Conservation (phyloP, 2,888 invertebrate genomes). For the Nemoura dubitans region DNA sequence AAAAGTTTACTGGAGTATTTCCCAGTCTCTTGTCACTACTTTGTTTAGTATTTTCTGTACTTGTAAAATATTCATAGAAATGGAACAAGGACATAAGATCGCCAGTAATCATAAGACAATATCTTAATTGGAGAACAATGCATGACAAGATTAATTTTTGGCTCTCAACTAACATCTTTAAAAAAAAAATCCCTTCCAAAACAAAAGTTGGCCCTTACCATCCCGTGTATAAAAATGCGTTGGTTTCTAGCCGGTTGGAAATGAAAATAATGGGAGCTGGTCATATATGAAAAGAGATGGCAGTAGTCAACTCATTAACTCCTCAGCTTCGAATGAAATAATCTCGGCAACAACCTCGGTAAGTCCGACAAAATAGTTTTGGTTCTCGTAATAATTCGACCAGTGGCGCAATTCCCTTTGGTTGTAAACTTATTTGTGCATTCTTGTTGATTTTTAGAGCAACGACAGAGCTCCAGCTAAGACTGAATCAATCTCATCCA, state of each 20-base stretch:
- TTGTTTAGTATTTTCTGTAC: neutral
- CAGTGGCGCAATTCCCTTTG: neutral
- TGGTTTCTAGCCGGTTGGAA: constrained; percentile 54
- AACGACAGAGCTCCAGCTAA: constrained; percentile 65
- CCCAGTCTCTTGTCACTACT: too few species aligned
- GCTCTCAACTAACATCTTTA: too few species aligned
- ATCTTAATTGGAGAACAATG: too few species aligned
- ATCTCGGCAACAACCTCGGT: constrained; percentile 46
- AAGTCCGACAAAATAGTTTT: neutral
- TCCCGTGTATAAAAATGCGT: too few species aligned
- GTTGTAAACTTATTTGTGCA: neutral
- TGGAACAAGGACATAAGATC: neutral
- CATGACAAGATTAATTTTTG: too few species aligned
- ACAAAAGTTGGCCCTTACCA: too few species aligned
- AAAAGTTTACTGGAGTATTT: too few species aligned
- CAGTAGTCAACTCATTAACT: constrained; percentile 68
- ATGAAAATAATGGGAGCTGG: constrained; percentile 65
- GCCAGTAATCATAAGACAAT: too few species aligned
- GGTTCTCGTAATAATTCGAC: neutral
- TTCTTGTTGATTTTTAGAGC: constrained; percentile 60
- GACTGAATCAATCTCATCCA: constrained; percentile 75
- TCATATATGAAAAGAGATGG: constrained; percentile 80
- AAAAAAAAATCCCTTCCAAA: too few species aligned
- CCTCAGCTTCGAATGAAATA: constrained; percentile 49
- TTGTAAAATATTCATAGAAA: neutral